phyloP scores from a whole-genome alignment of 1,140 invertebrate genomes.

The Marisa cornuarietis region DNA sequence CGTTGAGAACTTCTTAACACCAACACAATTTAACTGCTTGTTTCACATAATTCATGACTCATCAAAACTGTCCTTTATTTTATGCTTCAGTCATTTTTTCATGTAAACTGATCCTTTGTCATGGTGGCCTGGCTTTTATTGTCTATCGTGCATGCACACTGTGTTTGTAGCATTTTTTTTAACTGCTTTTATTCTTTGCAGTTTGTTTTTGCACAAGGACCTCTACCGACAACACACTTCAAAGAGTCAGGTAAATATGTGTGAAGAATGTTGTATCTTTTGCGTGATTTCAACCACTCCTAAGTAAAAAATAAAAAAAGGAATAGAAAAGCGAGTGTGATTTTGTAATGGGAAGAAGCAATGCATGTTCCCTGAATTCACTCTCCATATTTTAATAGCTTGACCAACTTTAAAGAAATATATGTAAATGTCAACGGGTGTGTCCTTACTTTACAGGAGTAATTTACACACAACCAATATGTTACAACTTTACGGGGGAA shows the following conservation, averaged over 20 bases:
- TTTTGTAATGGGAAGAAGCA: too few relatives aligned
- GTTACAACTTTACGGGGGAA: too few relatives aligned
- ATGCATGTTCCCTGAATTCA: too few relatives aligned
- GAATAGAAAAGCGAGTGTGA: not conserved
- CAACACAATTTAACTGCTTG: too few relatives aligned
- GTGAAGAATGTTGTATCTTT: not conserved
- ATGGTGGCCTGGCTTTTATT: not conserved
- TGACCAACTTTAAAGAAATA: too few relatives aligned
- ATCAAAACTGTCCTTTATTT: too few relatives aligned
- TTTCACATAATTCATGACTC: too few relatives aligned
- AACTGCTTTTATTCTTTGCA: conserved; percentile 38
- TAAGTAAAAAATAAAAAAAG: not conserved
- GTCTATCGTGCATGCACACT: not conserved
- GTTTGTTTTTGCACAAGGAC: conserved; percentile 88
- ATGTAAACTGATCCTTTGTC: not conserved
- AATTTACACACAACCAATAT: too few relatives aligned
- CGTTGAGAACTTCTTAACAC: too few relatives aligned
- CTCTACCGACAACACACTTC: conserved; percentile 73
- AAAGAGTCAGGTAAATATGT: conserved; percentile 79
- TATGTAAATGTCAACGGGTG: too few relatives aligned
- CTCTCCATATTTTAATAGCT: too few relatives aligned
- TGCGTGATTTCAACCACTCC: not conserved
- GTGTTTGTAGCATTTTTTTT: not conserved
- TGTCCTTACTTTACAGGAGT: too few relatives aligned
- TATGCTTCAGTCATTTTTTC: not conserved